A percentile compares a stretch with the other conserved stretches of the same genome.
These are phyloP conservation scores for Epinephelus moara DNA, from an alignment of 2,113 vertebrate species.

Conservation along the genomic window DNA sequence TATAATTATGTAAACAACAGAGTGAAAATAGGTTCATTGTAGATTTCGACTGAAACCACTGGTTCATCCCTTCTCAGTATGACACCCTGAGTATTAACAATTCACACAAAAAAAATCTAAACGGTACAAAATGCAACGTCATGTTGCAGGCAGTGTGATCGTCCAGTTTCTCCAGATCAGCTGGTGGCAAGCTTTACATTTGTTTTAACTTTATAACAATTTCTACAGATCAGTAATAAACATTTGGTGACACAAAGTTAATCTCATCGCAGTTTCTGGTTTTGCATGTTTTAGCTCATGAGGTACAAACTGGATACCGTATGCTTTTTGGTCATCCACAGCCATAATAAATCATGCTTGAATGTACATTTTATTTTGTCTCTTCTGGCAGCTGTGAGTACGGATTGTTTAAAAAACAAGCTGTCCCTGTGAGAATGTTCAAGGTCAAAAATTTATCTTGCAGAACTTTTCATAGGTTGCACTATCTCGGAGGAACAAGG, in stretches of 20 bases:
- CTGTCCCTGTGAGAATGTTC: too few species aligned
- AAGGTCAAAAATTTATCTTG: too few species aligned
- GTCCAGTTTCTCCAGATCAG: constrained; percentile 11
- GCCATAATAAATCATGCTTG: background rate
- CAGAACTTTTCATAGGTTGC: too few species aligned
- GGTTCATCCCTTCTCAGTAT: background rate
- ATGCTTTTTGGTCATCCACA: background rate
- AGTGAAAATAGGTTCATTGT: background rate
- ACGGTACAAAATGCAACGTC: constrained; percentile 9
- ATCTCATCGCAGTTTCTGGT: constrained; percentile 23
- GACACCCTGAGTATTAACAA: background rate
- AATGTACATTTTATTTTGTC: background rate
- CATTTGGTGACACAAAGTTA: background rate
- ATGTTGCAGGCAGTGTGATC: constrained; percentile 8
- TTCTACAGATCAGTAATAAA: background rate
- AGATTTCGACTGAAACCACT: constrained; percentile 13
- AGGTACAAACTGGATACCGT: background rate
- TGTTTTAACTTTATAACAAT: background rate
- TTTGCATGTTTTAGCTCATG: background rate
- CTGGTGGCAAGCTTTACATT: background rate
- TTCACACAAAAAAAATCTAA: background rate
- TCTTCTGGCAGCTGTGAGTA: background rate
- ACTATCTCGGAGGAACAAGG: background rate
- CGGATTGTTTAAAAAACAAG: too few species aligned
- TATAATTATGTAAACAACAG: constrained; percentile 50